Conservation (phyloP, 2,113 vertebrate species). For the Calypte anna region DNA sequence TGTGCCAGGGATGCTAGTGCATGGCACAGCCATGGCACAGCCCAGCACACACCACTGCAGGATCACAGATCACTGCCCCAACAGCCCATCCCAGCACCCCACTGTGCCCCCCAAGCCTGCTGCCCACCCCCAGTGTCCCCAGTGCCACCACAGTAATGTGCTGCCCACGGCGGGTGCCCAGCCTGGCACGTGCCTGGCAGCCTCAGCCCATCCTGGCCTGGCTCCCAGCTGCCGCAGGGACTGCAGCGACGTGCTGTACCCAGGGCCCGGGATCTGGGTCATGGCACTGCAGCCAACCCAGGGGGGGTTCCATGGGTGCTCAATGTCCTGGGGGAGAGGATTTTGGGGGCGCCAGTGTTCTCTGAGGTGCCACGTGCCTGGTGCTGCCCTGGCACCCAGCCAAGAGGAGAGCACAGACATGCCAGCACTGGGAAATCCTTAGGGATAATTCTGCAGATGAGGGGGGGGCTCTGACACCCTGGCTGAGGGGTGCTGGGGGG, state of each 20-base stretch:
- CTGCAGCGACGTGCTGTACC: not conserved
- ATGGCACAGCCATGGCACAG: accelerated
- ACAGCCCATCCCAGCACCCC: not conserved
- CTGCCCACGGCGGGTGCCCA: not conserved
- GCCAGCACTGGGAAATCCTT: slow-evolving; percentile 10
- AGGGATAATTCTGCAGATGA: not conserved
- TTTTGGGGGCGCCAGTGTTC: not conserved
- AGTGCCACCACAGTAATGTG: accelerated
- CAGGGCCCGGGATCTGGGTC: not conserved
- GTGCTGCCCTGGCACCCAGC: not conserved
- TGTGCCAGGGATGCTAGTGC: not conserved
- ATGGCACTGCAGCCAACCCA: not conserved
- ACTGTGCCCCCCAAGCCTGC: not conserved
- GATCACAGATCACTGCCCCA: not conserved
- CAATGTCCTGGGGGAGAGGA: accelerated
- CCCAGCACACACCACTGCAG: not conserved
- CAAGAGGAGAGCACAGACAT: not conserved
- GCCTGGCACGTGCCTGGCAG: slow-evolving; percentile 37
- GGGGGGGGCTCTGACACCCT: not conserved
- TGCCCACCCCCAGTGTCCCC: not conserved
- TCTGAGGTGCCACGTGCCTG: not conserved
- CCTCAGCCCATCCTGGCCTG: not conserved
- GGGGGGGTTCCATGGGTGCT: not conserved
- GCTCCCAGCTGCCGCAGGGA: slow-evolving; percentile 10
- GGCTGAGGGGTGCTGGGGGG: accelerated